Base-by-base conservation (phyloP, 2,797 vertebrate species). In the Acanthis flammea region DNA sequence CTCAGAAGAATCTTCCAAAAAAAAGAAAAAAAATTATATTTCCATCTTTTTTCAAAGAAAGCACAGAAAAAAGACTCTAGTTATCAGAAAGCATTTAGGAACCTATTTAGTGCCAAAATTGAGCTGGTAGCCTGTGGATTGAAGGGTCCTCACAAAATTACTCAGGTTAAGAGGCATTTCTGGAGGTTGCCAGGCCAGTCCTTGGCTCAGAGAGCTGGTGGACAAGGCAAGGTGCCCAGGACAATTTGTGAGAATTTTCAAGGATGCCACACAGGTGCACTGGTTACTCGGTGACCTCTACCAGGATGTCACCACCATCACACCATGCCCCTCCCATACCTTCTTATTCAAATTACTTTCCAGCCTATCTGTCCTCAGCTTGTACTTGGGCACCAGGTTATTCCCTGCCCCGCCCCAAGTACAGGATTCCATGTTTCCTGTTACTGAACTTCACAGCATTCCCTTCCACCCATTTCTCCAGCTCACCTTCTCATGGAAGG, bases 281-380 rank as follows among this genome's bases (percentile, higher is more conserved):
- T 19, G 4, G 4, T 18, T 75, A 7, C 25, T 92, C 10, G 12
- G 12, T 24, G 31, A 24, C 14, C 13, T 60, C 41, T 19, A 54
- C 14, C 4, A 24, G 21, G 14, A 28, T 53, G 35, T 44, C 42
- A 51, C 18, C 18, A 57, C 17, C 15, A 54, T 10, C 25, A 68
- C 16, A 6, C 9, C 1, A 2, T 48, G 9, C 9, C 24, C 1
- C 6, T 76, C 42, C 8, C 8, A 31, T 13, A n/a, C 3, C 3
- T 76, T 58, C 50, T 44, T 17, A 27, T 17, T 25, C 27, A 45
- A 75, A 41, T 15, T 45, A 4, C 7, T 79, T 91, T 74, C 24
- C 30, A 67, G 6, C 3, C 8, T 53, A 8, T 48, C 18, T 31
- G 42, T 12, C 6, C 7, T 35, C 15, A 76, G 2, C 9, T 39